These are phyloP conservation scores for Harpagifer antarcticus DNA, from an alignment of 2,797 vertebrate species.

Conservation along the genomic window DNA sequence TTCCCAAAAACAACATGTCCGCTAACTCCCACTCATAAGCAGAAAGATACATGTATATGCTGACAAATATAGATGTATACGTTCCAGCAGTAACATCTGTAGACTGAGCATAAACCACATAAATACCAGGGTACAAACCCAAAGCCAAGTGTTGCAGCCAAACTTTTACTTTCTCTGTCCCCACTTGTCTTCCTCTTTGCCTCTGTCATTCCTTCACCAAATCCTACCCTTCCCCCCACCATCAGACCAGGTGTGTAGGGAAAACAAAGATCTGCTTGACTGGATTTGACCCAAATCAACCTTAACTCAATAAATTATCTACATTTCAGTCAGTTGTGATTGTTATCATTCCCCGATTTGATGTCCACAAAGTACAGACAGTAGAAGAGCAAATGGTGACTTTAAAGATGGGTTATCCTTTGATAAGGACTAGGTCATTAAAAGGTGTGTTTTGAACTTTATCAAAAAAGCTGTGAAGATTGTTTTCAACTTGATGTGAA, in stretches of 20 bases:
- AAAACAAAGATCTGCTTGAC: slow-evolving; percentile 10
- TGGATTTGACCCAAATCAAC: slow-evolving; percentile 31
- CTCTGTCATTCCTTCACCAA: slow-evolving; percentile 4
- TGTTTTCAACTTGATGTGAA: slow-evolving; percentile 29
- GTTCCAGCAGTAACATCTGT: slow-evolving; percentile 30
- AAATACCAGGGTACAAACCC: slow-evolving; percentile 45
- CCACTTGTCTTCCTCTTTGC: slow-evolving; percentile 34
- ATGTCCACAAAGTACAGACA: neutral
- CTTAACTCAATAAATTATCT: slow-evolving; percentile 5
- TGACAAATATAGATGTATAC: slow-evolving; percentile 36
- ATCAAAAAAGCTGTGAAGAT: slow-evolving; percentile 19
- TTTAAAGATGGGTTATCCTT: slow-evolving; percentile 9
- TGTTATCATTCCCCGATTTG: neutral
- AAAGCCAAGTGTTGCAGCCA: slow-evolving; percentile 34
- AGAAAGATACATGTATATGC: slow-evolving; percentile 18
- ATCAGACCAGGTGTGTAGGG: slow-evolving; percentile 44
- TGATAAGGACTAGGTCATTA: neutral
- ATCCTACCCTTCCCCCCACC: neutral
- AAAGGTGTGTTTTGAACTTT: slow-evolving; percentile 26
- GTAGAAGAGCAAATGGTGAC: neutral
- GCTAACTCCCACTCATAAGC: slow-evolving; percentile 15
- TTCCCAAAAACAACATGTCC: neutral
- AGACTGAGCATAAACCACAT: slow-evolving; percentile 29
- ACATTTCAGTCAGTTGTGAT: neutral
- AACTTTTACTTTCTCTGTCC: slow-evolving; percentile 56